These are phyloP conservation scores for Deilephila porcellus DNA, from an alignment of 2,888 invertebrate genomes.

Conservation along the genomic window DNA sequence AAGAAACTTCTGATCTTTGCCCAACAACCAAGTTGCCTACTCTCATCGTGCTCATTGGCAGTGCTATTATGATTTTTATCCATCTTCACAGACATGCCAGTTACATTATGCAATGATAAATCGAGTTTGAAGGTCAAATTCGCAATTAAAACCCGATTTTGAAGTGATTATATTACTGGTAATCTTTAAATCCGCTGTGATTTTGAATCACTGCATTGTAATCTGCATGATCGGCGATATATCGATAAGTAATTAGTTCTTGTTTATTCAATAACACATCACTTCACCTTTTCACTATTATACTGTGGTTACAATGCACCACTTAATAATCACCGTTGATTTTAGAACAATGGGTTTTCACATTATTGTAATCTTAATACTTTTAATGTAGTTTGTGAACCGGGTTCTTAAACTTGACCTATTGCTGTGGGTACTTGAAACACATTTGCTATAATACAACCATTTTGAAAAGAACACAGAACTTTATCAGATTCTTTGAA, in stretches of 20 bases:
- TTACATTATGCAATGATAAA: conserved; percentile 26
- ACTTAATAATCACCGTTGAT: not conserved
- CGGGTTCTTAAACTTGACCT: conserved; percentile 2
- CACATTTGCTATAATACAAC: conserved; percentile 5
- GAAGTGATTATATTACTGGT: not conserved
- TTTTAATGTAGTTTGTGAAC: not conserved
- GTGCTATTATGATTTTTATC: conserved; percentile 43
- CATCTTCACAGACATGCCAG: conserved; percentile 40
- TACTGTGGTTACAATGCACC: not conserved
- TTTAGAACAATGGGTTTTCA: not conserved
- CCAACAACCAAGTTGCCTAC: conserved; percentile 67
- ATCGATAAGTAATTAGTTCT: conserved; percentile 8
- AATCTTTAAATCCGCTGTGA: conserved; percentile 11
- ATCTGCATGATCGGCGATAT: not conserved
- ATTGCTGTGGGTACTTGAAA: too few species aligned
- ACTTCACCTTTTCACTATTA: not conserved
- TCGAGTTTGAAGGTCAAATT: not conserved
- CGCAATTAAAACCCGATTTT: not conserved
- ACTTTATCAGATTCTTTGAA: not conserved
- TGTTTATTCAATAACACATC: not conserved
- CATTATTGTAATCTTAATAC: not conserved
- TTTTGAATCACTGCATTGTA: conserved; percentile 9
- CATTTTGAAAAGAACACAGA: conserved; percentile 8
- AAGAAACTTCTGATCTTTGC: conserved; percentile 72
- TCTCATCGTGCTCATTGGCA: conserved; percentile 31